phyloP scores from a whole-genome alignment of 1,140 invertebrate species.

The Paramacrobiotus metropolitanus region DNA sequence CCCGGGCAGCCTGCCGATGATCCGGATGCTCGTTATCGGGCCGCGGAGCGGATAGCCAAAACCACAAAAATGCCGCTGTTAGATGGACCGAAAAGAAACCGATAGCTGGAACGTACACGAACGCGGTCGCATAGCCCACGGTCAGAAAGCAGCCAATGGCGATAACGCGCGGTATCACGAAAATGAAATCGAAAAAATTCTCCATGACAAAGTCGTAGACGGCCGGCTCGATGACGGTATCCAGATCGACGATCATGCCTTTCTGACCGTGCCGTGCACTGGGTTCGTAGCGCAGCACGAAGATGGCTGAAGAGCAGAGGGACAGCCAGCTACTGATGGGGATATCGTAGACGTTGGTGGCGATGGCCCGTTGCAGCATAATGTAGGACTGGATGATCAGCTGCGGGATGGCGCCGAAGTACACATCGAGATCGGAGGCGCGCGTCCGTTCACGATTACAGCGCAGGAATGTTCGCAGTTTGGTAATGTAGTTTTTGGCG shows the following conservation, averaged over 20 bases:
- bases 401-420: not conserved
- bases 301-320: not conserved
- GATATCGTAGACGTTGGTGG: not conserved
- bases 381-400: not conserved
- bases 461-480: not conserved
- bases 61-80: not conserved
- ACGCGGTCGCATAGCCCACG: not conserved
- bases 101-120: not conserved
- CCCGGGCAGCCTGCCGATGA: not conserved
- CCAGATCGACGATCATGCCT: not conserved
- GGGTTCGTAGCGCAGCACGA: not conserved
- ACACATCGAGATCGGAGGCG: not conserved
- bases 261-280: not conserved
- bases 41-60: not conserved
- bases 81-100: not conserved
- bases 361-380: not conserved
- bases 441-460: not conserved
- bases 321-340: not conserved
- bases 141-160: not conserved
- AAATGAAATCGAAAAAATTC: not conserved
- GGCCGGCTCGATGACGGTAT: not conserved
- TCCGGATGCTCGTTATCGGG: not conserved
- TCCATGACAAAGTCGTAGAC: not conserved
- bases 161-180: not conserved
- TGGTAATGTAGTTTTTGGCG: not conserved